These are phyloP conservation scores for Eulithis prunata DNA, from an alignment of 2,888 invertebrate species.

Conservation along the genomic window DNA sequence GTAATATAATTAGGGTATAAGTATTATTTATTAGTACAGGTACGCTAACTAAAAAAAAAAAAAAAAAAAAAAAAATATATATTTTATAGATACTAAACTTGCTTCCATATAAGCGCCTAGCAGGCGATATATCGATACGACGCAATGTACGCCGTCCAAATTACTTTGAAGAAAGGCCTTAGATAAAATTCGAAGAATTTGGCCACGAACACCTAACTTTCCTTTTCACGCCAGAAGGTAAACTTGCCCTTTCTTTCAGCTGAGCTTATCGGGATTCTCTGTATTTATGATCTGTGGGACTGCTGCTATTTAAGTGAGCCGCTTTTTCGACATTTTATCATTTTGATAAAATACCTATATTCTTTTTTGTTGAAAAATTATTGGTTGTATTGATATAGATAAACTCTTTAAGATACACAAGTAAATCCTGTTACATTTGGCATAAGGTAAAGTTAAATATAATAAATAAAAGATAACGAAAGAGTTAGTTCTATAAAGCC, in stretches of 20 bases:
- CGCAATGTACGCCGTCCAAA: conserved; percentile 35
- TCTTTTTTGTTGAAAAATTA: conserved; percentile 44
- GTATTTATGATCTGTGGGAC: conserved; percentile 68
- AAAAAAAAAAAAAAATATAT: too few species aligned
- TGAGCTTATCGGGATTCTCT: conserved; percentile 66
- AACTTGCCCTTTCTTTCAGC: conserved; percentile 42
- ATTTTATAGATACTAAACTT: too few species aligned
- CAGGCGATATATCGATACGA: not conserved
- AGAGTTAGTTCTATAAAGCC: too few species aligned
- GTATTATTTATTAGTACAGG: too few species aligned
- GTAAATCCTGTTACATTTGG: not conserved
- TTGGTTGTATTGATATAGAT: conserved; percentile 15
- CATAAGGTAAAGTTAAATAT: too few species aligned
- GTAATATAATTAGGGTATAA: too few species aligned
- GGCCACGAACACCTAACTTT: conserved; percentile 38
- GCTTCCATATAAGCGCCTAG: too few species aligned
- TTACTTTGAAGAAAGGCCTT: conserved; percentile 38
- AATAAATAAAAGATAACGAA: too few species aligned
- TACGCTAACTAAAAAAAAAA: too few species aligned
- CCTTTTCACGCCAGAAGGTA: conserved; percentile 39
- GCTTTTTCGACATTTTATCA: conserved; percentile 64
- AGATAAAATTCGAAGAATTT: conserved; percentile 39
- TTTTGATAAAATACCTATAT: conserved; percentile 48
- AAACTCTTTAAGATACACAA: too few species aligned
- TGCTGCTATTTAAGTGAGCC: conserved; percentile 60